Base-by-base conservation (phyloP, 2,888 invertebrate species). In the Lasioglossum leucozonium region DNA sequence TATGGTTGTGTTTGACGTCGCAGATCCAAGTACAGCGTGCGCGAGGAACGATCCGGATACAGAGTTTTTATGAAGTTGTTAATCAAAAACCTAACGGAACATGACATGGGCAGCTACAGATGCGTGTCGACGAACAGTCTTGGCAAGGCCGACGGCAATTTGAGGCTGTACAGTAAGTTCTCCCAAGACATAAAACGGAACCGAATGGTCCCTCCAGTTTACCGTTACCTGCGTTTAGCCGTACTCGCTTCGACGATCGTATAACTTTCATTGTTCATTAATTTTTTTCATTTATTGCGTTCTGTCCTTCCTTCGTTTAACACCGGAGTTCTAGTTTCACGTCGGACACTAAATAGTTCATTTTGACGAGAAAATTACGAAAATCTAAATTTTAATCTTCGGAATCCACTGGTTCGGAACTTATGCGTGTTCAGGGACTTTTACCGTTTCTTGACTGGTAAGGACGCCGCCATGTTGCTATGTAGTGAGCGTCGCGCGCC, bases 51-150 rank as follows among this genome's bases (percentile, higher is more conserved):
- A 88, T 95, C 96, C 10, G 97, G 97, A 10, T 98, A 98, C 95
- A 97, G 97, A 93, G 97, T 97, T 86, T 96, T 96, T 79, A 97
- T 98, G 97, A 96, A 96, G 96, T 96, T 97, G 81, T 96, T 96
- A 55, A 97, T 97, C 92, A 95, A 96, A 77, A 96, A 96, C 93
- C 96, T 97, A 92, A 95, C 95, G 62, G 95, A 94, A 90, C 95
- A 95, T 73, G 97, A 97, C 93, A 96, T 97, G 89, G 97, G 98
- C 67, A 97, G 97, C 47, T 98, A 98, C 95, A 97, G 97, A 94
- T 98, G 98, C 92, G 97, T 97, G 80, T 97, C 97, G 80, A 97
- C 97, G 79, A 98, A 98, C 95, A 97, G 97, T 2, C 95, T 98
- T 75, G 98, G 98, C 82, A 97, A 96, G 93, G 97, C 97, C 30